Conservation (phyloP, 2,797 vertebrate species). For the Gallinago stenura region DNA sequence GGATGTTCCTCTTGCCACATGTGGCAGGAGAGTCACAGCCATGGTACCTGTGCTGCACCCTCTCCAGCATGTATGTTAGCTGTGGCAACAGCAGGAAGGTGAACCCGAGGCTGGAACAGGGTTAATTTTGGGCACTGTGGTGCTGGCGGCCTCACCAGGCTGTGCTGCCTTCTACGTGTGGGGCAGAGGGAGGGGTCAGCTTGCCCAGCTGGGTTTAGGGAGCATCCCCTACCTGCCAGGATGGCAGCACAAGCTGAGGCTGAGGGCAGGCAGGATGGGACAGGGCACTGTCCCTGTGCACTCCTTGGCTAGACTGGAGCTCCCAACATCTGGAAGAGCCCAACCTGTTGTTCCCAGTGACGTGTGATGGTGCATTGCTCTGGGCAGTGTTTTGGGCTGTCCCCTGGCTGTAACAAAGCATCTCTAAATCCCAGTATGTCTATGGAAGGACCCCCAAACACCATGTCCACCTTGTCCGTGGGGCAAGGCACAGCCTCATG, state of each 20-base stretch:
- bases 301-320: not conserved
- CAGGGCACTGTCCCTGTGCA: not conserved
- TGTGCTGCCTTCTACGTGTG: not conserved
- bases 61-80: accelerated
- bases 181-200: not conserved
- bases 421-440: not conserved
- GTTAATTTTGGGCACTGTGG: not conserved
- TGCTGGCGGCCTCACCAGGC: not conserved
- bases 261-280: not conserved
- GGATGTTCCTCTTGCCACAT: not conserved
- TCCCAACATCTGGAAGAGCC: not conserved
- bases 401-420: not conserved
- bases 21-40: not conserved
- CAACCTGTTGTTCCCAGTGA: not conserved
- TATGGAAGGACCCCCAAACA: not conserved
- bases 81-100: not conserved
- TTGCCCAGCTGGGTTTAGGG: not conserved
- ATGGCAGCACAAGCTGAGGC: not conserved
- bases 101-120: not conserved
- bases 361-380: not conserved
- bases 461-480: accelerated
- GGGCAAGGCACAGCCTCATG: accelerated
- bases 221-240: not conserved
- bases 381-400: not conserved
- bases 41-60: not conserved